phyloP scores from a whole-genome alignment of 2,113 vertebrate species.

The Apteryx owenii region DNA sequence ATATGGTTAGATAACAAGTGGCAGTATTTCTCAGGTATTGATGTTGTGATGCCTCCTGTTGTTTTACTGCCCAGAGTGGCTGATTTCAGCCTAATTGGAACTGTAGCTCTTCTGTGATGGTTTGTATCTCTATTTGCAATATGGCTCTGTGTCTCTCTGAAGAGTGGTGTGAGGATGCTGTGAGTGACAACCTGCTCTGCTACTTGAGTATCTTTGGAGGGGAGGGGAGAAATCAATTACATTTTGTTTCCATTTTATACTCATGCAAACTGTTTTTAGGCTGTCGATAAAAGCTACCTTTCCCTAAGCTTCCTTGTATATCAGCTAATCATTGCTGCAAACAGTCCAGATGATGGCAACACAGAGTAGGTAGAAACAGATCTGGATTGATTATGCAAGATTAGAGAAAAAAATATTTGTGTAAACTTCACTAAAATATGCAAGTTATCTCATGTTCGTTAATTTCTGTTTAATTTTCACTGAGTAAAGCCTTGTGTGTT shows the following conservation, averaged over 20 bases:
- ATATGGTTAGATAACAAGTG: conserved; percentile 87
- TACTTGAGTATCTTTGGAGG: conserved; percentile 6
- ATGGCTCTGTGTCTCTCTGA: conserved; percentile 2
- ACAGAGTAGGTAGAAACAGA: neutral
- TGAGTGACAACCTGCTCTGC: neutral
- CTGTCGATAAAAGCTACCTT: neutral
- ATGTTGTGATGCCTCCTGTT: conserved; percentile 78
- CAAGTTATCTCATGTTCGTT: neutral
- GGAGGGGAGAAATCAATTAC: conserved; percentile 21
- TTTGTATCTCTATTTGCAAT: conserved; percentile 86
- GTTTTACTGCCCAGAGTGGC: conserved; percentile 83
- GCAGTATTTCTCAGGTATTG: conserved; percentile 84
- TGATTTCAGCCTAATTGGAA: conserved; percentile 87
- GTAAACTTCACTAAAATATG: conserved; percentile 2
- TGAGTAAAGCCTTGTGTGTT: neutral
- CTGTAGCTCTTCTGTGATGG: conserved; percentile 78
- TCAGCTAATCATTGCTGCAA: neutral
- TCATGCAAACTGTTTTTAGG: neutral
- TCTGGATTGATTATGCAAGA: neutral
- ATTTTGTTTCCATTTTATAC: conserved; percentile 11
- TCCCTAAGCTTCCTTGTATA: neutral
- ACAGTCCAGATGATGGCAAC: conserved; percentile 44
- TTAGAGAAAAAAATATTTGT: neutral
- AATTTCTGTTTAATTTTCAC: conserved; percentile 42
- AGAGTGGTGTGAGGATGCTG: neutral